These are phyloP conservation scores for Dipus sagitta DNA, from an alignment of 2,797 vertebrate species.

Conservation along the genomic window DNA sequence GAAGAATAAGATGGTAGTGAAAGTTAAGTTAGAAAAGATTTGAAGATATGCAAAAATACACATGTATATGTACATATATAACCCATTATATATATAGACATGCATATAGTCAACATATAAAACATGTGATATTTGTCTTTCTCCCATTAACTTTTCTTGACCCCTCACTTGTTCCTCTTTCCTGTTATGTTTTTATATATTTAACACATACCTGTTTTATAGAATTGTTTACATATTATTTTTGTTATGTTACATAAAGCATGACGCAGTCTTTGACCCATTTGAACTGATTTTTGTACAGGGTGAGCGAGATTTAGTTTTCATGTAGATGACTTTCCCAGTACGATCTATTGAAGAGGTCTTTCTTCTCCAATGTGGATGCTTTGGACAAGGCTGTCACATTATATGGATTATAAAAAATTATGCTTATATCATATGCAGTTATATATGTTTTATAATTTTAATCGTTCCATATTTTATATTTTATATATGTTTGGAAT, in stretches of 20 bases:
- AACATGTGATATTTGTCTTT: not conserved
- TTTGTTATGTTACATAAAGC: not conserved
- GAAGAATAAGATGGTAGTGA: not conserved
- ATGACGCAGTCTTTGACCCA: not conserved
- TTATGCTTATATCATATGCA: not conserved
- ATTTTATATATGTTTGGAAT: too few relatives aligned
- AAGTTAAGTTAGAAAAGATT: slow-evolving; percentile 36
- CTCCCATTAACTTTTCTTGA: not conserved
- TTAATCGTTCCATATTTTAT: too few relatives aligned
- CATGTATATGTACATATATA: too few relatives aligned
- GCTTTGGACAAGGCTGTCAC: too few relatives aligned
- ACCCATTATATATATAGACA: too few relatives aligned
- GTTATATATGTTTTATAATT: not conserved
- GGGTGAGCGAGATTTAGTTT: not conserved
- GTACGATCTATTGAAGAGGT: not conserved
- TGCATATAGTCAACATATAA: not conserved
- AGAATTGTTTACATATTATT: not conserved
- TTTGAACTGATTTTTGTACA: not conserved
- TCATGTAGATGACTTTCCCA: not conserved
- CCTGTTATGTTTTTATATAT: not conserved
- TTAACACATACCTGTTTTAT: not conserved
- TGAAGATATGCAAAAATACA: slow-evolving; percentile 30
- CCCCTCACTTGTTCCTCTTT: not conserved
- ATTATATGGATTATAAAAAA: not conserved
- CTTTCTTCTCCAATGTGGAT: not conserved